Percentiles rank a stretch among this genome's conserved stretches.
phyloP scores from a whole-genome alignment of 2,113 vertebrate genomes.

The Oreochromis aureus region DNA sequence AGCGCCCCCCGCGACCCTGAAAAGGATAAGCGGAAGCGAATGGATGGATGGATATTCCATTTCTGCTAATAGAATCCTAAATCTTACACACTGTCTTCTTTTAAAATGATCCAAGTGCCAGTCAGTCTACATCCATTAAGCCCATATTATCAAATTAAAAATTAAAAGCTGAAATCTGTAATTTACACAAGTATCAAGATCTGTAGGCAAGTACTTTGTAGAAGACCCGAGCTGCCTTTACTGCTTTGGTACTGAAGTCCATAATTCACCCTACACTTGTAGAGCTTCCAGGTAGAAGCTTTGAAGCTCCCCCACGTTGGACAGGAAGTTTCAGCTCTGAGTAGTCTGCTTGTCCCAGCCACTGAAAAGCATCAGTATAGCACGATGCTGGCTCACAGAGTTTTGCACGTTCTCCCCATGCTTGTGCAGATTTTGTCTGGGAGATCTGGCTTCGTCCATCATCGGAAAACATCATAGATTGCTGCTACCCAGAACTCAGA shows the following conservation, averaged over 20 bases:
- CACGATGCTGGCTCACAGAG: not conserved
- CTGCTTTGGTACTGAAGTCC: not conserved
- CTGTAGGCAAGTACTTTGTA: not conserved
- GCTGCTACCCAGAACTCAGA: not conserved
- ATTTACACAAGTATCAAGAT: not conserved
- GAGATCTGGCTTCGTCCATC: not conserved
- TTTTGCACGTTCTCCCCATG: fast-evolving
- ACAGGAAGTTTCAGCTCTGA: not conserved
- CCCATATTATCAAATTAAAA: not conserved
- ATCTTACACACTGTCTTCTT: not conserved
- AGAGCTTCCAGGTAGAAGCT: not conserved
- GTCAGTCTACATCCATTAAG: not conserved
- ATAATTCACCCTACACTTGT: not conserved
- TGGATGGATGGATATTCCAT: too few species aligned
- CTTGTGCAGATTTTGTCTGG: not conserved
- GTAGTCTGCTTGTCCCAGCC: not conserved
- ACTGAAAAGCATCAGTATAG: not conserved
- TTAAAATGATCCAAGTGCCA: fast-evolving
- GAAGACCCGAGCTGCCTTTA: not conserved
- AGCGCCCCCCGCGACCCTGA: too few species aligned
- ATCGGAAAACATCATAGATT: fast-evolving
- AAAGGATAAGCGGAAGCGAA: too few species aligned
- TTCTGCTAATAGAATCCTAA: not conserved
- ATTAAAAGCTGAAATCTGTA: not conserved
- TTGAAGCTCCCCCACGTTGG: not conserved